Conservation (phyloP, 2,797 vertebrate genomes). For the Xerus rutilus region DNA sequence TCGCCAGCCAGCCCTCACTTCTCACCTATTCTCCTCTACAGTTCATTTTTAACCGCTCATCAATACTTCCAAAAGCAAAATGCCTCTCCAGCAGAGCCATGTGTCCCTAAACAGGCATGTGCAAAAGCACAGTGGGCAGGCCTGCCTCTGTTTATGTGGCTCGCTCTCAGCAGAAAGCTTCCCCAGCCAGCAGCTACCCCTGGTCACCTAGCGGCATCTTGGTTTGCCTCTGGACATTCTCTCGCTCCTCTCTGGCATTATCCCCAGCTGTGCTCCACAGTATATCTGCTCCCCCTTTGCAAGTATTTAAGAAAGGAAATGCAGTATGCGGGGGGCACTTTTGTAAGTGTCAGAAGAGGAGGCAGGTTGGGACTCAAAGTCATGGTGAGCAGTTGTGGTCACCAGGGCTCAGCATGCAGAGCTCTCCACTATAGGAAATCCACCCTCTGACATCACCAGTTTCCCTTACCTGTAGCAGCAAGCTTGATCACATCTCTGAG, state of each 20-base stretch:
- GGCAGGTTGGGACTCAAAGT: neutral
- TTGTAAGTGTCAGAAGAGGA: neutral
- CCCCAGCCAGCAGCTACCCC: accelerated
- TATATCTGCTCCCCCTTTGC: neutral
- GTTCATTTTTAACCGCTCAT: too few relatives aligned
- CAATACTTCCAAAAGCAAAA: neutral
- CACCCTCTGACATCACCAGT: too few relatives aligned
- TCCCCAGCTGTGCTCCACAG: too few relatives aligned
- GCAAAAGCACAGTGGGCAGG: neutral
- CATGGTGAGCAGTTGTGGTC: too few relatives aligned
- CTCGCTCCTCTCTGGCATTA: too few relatives aligned
- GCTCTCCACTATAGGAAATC: neutral
- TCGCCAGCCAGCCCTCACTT: neutral
- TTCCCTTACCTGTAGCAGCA: neutral
- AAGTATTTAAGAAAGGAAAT: neutral
- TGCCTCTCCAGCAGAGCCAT: neutral
- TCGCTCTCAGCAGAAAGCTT: accelerated
- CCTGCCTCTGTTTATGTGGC: accelerated
- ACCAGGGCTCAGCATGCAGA: too few relatives aligned
- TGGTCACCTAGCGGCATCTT: neutral
- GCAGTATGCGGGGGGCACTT: too few relatives aligned
- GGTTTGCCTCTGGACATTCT: accelerated
- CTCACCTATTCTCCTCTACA: accelerated
- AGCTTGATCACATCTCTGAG: neutral
- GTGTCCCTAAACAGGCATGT: accelerated